Evolutionary conservation across 2,797 vertebrate genomes (phyloP).

Genomic region (Hypotaenidia okinawae): DNA sequence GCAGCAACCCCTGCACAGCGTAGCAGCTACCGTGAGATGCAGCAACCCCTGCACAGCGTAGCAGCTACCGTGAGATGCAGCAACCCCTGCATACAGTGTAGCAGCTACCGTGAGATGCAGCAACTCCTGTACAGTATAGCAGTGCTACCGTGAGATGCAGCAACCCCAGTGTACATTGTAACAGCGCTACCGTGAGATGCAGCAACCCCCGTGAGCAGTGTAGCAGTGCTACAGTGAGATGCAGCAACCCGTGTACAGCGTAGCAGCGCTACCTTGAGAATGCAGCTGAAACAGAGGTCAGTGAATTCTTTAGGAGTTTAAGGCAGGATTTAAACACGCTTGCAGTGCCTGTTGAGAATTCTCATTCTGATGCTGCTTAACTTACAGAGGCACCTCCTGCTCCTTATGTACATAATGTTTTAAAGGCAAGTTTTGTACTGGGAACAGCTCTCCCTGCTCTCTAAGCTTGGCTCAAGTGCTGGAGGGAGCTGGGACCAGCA

Average conservation of each 20-base stretch:
- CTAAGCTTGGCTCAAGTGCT: background rate
- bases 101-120: background rate
- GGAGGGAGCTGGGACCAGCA: background rate
- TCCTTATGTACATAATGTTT: background rate
- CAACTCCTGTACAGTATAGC: too few relatives aligned
- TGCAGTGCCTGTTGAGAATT: background rate
- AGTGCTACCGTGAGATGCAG: too few relatives aligned
- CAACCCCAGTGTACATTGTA: background rate
- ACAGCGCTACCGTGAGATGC: background rate
- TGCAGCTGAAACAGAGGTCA: background rate
- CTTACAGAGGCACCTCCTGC: rapidly evolving
- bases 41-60: background rate
- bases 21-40: background rate
- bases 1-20: background rate
- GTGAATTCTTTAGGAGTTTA: background rate
- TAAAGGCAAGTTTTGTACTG: background rate
- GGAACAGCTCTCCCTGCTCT: background rate
- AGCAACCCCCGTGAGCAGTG: background rate
- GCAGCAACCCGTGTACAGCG: background rate
- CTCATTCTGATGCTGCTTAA: background rate
- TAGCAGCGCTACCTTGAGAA: background rate
- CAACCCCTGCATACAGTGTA: background rate
- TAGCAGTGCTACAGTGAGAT: background rate
- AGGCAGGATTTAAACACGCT: background rate
- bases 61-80: background rate